phyloP scores from a whole-genome alignment of 2,113 vertebrate genomes.

The Hemiprocne comata region DNA sequence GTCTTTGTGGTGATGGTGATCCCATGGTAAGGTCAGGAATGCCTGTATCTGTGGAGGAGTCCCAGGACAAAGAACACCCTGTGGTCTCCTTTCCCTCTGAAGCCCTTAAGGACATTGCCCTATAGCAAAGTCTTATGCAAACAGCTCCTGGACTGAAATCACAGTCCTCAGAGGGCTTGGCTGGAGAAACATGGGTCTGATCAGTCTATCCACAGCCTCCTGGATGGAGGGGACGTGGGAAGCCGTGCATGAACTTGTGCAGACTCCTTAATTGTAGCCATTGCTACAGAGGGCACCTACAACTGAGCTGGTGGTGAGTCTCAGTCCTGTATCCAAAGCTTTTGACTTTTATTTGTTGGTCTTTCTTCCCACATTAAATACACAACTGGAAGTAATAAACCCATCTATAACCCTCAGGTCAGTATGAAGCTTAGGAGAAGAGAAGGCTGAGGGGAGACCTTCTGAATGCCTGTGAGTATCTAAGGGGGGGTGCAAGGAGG shows the following conservation, averaged over 20 bases:
- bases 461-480: too few relatives aligned
- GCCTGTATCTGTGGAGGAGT: not conserved
- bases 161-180: not conserved
- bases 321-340: not conserved
- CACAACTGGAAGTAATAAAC: not conserved
- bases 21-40: not conserved
- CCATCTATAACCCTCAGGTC: not conserved
- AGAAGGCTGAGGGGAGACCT: too few relatives aligned
- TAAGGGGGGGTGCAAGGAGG: too few relatives aligned
- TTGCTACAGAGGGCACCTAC: not conserved
- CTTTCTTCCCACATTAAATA: not conserved
- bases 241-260: not conserved
- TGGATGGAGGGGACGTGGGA: not conserved
- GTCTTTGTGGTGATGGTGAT: not conserved
- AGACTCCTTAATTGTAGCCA: not conserved
- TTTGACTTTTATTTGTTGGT: not conserved
- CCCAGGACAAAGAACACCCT: not conserved
- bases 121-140: fast-evolving
- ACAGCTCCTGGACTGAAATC: not conserved
- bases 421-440: not conserved
- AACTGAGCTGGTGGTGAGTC: not conserved
- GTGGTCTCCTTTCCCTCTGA: not conserved
- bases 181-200: not conserved
- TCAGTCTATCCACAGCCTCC: not conserved
- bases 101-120: not conserved